Evolutionary conservation across 1,140 invertebrate genomes (phyloP), one percentile per base, ranked within the genome.

Genomic region (Oscheius sp.): DNA sequence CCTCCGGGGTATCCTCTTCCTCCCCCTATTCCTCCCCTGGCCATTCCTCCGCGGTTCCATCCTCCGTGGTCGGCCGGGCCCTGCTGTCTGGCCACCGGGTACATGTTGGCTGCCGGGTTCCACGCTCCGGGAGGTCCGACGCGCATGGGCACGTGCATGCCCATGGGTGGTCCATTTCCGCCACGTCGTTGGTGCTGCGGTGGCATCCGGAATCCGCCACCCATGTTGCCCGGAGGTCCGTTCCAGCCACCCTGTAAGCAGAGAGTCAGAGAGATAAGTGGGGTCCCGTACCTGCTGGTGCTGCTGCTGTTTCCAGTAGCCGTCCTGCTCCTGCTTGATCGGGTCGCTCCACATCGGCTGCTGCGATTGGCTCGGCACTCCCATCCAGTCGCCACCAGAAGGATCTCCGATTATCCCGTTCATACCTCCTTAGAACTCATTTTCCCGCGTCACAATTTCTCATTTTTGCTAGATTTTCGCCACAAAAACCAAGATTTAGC

Each of bases 241-340:
- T 55, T 55, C 49, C 49, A 55, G 7, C 7, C 7, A 55, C 28
- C 49, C 7, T n/a, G 38, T 42, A 42, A 13, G 15, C 7, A 55
- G 15, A 55, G 7, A 13, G 7, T 55, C 7, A 55, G 15, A 55
- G 7, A 13, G 7, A 55, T 28, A 34, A 42, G 36, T 20, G 35
- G 3, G n/a, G 31, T 34, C n/a, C n/a, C n/a, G 31, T 34, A n/a
- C n/a, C 36, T 65, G 20, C 18, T 38, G 38, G 42, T 20, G 18
- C n/a, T n/a, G 59, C 42, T 67, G 72, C 20, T 73, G 63, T 29
- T 74, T 74, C 72, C 72, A 74, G 55, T 59, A 74, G 10, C 65
- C 72, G 20, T 74, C 72, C 18, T 73, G 49, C 23, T 74, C 63
- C 26, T 67, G 45, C 45, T 69, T 69, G 52, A 74, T 62, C 20